Percentiles rank a stretch among this genome's conserved stretches.
phyloP scores from a whole-genome alignment of 2,888 invertebrate genomes.

The Vanessa cardui region DNA sequence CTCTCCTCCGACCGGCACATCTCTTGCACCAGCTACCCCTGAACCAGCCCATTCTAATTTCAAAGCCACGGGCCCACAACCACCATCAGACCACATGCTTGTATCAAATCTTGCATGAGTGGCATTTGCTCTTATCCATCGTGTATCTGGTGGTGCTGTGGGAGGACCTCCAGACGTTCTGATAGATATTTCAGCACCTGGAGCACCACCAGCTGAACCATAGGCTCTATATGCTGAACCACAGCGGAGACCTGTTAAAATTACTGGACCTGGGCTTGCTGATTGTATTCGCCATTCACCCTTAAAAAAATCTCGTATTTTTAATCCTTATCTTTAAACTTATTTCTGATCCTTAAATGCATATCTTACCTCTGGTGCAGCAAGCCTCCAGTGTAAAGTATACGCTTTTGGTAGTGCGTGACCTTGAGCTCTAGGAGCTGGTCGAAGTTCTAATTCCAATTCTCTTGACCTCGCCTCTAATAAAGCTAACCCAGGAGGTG shows the following conservation, averaged over 20 bases:
- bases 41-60: slow-evolving; percentile 87
- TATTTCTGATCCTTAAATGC: not conserved
- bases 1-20: slow-evolving; percentile 75
- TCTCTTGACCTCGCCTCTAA: slow-evolving; percentile 71
- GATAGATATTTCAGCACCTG: slow-evolving; percentile 88
- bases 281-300: slow-evolving; percentile 85
- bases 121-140: slow-evolving; percentile 90
- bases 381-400: slow-evolving; percentile 86
- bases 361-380: slow-evolving; percentile 86
- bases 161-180: slow-evolving; percentile 90
- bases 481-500: slow-evolving; percentile 86
- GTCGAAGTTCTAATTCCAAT: slow-evolving; percentile 69
- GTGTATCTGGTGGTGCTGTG: slow-evolving; percentile 86
- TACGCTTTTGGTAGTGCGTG: slow-evolving; percentile 83
- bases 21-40: slow-evolving; percentile 73
- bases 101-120: slow-evolving; percentile 91
- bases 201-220: slow-evolving; percentile 90
- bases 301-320: slow-evolving; percentile 62
- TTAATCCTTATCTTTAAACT: not conserved
- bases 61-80: slow-evolving; percentile 91
- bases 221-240: slow-evolving; percentile 92
- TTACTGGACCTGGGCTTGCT: slow-evolving; percentile 74
- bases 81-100: slow-evolving; percentile 91
- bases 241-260: slow-evolving; percentile 89
- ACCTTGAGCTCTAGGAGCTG: slow-evolving; percentile 65